Conservation (phyloP, 1,140 invertebrate species). For the Scylla paramamosain region DNA sequence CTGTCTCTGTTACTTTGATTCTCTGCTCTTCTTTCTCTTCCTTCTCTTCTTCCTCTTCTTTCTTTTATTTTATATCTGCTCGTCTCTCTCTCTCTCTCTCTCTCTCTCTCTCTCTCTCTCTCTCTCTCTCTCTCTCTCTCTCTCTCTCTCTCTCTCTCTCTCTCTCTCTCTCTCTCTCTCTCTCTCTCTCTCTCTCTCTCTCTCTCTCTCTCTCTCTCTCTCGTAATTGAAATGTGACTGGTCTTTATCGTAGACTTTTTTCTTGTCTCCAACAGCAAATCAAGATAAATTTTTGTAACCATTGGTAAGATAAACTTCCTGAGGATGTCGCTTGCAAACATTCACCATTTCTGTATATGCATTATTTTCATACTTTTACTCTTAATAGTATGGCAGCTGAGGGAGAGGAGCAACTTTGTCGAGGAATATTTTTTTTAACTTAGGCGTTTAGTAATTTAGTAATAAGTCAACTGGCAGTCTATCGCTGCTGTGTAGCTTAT, state of each 20-base stretch:
- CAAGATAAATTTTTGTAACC: not conserved
- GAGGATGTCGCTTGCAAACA: not conserved
- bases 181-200: not conserved
- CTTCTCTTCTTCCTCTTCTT: not conserved
- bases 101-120: slow-evolving; percentile 35
- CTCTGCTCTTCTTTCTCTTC: not conserved
- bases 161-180: not conserved
- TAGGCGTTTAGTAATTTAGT: too few species aligned
- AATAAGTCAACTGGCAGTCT: too few species aligned
- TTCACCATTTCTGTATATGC: not conserved
- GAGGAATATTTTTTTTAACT: too few species aligned
- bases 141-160: slow-evolving; percentile 37
- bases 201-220: slow-evolving; percentile 16
- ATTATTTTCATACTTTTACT: too few species aligned
- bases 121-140: slow-evolving; percentile 46
- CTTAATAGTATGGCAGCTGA: not conserved
- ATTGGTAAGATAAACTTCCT: not conserved
- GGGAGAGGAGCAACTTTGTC: too few species aligned
- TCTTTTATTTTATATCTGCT: not conserved
- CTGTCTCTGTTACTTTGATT: not conserved
- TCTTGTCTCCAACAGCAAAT: not conserved
- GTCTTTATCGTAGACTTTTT: not conserved
- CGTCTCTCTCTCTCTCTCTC: slow-evolving; percentile 28
- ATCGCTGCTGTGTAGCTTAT: too few species aligned
- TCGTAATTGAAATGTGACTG: not conserved